Evolutionary conservation across 2,113 vertebrate species (phyloP).

Genomic region (Pseudopipra pipra): DNA sequence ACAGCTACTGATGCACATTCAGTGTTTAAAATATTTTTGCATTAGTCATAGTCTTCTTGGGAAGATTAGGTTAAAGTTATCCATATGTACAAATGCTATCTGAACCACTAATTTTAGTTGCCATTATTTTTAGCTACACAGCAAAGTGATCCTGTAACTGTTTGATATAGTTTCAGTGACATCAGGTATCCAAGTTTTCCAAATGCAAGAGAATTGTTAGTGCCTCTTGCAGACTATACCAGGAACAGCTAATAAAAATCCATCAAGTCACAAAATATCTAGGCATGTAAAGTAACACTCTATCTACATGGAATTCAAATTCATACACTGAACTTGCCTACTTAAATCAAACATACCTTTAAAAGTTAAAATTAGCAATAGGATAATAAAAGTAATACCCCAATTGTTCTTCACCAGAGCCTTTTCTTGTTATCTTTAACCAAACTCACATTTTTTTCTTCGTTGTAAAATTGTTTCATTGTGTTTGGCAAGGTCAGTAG

Average conservation of each 20-base stretch:
- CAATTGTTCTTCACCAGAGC: not conserved
- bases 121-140: slow-evolving; percentile 27
- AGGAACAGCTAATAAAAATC: not conserved
- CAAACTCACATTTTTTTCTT: not conserved
- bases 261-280: not conserved
- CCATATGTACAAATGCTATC: slow-evolving; percentile 1
- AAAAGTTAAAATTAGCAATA: not conserved
- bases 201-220: not conserved
- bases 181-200: not conserved
- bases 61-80: slow-evolving; percentile 13
- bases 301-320: not conserved
- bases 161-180: not conserved
- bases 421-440: not conserved
- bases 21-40: slow-evolving; percentile 10
- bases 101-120: slow-evolving; percentile 23
- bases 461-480: not conserved
- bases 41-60: not conserved
- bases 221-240: not conserved
- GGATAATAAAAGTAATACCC: not conserved
- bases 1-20: slow-evolving; percentile 13
- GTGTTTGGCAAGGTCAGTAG: not conserved
- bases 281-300: not conserved
- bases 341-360: not conserved
- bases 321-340: not conserved
- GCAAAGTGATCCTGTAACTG: not conserved